These are phyloP conservation scores for Papilio gigon DNA, from an alignment of 2,888 invertebrate species.

Conservation along the genomic window DNA sequence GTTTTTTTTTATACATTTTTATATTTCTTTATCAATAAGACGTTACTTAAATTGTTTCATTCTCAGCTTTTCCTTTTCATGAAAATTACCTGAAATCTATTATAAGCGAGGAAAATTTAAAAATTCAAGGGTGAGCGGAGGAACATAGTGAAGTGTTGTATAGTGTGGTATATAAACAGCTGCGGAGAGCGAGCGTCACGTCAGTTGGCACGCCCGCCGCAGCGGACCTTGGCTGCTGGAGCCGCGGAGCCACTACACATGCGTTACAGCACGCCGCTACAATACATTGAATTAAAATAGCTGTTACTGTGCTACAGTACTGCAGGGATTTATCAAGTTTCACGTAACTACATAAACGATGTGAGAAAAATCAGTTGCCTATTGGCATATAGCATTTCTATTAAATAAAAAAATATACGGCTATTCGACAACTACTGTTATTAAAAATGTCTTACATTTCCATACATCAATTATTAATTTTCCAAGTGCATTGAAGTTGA, in stretches of 20 bases:
- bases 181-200: slow-evolving; percentile 51
- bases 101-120: slow-evolving; percentile 3
- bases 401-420: background rate
- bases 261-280: slow-evolving; percentile 36
- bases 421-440: too few relatives aligned
- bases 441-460: background rate
- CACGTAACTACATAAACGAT: too few relatives aligned
- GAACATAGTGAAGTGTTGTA: slow-evolving; percentile 17
- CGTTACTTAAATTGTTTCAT: too few relatives aligned
- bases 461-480: too few relatives aligned
- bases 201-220: slow-evolving; percentile 54
- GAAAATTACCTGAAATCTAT: too few relatives aligned
- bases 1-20: background rate
- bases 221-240: slow-evolving; percentile 56
- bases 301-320: too few relatives aligned
- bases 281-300: background rate
- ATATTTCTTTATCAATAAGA: too few relatives aligned
- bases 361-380: too few relatives aligned
- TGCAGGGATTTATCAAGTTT: too few relatives aligned
- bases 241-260: slow-evolving; percentile 46
- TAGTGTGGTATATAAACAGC: slow-evolving; percentile 53
- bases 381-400: too few relatives aligned
- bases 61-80: too few relatives aligned
- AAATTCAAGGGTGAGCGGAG: slow-evolving; percentile 26
- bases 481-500: background rate